phyloP scores from a whole-genome alignment of 2,797 vertebrate genomes.

The Sphaeramia orbicularis region DNA sequence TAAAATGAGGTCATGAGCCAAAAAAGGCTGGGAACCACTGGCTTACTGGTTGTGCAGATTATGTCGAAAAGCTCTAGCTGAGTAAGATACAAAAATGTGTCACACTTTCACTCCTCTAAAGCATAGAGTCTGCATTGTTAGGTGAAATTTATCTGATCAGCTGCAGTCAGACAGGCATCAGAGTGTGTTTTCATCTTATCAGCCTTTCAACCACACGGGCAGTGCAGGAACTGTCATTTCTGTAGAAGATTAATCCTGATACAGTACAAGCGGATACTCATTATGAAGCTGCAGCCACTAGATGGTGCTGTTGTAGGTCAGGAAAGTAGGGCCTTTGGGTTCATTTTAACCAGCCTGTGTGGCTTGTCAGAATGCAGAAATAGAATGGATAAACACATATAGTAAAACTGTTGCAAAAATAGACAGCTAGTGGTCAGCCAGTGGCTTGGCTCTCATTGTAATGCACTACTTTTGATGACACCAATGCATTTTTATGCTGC shows the following conservation, averaged over 20 bases:
- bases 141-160: neutral
- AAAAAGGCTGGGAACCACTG: no score
- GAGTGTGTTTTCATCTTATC: neutral
- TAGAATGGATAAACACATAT: slow-evolving; percentile 69
- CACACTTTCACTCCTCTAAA: neutral
- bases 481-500: slow-evolving; percentile 7
- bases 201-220: neutral
- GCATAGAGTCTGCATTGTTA: neutral
- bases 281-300: slow-evolving; percentile 28
- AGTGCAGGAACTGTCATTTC: neutral
- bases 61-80: slow-evolving; percentile 8
- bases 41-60: neutral
- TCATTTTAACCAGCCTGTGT: slow-evolving; percentile 27
- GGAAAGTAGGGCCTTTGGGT: neutral
- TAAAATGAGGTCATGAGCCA: no score
- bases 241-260: neutral
- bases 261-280: neutral
- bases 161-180: neutral
- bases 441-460: slow-evolving; percentile 37
- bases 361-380: slow-evolving; percentile 60
- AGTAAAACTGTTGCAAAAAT: slow-evolving; percentile 56
- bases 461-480: slow-evolving; percentile 42
- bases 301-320: slow-evolving; percentile 45
- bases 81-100: neutral
- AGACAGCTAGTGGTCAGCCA: slow-evolving; percentile 41